Evolutionary conservation across 2,113 vertebrate genomes (phyloP).

Genomic region (Panurus biarmicus): DNA sequence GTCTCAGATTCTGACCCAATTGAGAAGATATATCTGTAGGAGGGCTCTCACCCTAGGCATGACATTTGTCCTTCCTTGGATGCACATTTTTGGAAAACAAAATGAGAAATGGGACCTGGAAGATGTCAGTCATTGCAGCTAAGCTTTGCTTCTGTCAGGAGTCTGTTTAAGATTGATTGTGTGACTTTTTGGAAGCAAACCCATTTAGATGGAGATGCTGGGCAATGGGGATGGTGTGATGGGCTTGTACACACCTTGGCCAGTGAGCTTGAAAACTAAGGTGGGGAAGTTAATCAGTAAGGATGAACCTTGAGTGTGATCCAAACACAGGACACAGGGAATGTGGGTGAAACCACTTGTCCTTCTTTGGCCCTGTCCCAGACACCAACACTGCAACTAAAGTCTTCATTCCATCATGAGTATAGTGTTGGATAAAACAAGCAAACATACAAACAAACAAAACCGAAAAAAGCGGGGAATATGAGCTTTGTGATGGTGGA

Average conservation of each 20-base stretch:
- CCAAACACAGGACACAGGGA: not conserved
- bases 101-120: not conserved
- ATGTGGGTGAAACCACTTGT: not conserved
- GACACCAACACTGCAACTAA: not conserved
- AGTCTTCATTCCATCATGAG: not conserved
- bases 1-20: rapidly evolving
- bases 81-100: not conserved
- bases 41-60: not conserved
- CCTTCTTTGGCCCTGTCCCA: not conserved
- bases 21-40: not conserved
- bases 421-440: not conserved
- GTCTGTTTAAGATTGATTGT: not conserved
- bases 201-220: not conserved
- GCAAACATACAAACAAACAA: not conserved
- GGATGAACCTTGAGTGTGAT: not conserved
- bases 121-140: not conserved
- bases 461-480: not conserved
- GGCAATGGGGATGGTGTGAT: not conserved
- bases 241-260: too few relatives aligned
- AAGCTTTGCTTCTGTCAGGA: not conserved
- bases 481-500: not conserved
- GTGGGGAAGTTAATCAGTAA: rapidly evolving
- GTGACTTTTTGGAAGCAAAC: not conserved
- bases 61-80: not conserved
- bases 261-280: not conserved